Evolutionary conservation across 2,797 vertebrate genomes (phyloP).

Genomic region (Etheostoma perlongum): DNA sequence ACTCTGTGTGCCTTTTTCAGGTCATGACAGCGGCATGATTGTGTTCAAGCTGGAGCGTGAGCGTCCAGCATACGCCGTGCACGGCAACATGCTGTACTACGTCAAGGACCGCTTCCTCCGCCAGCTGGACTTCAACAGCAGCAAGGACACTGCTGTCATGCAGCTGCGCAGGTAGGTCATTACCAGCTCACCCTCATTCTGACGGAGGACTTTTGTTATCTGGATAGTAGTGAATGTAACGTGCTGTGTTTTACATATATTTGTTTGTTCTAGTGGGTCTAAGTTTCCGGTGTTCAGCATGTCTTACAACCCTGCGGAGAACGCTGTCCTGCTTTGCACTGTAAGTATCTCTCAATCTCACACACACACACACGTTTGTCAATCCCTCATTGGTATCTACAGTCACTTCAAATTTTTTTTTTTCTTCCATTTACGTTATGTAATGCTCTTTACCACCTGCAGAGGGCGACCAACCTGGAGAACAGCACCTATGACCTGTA

Average conservation of each 20-base stretch:
- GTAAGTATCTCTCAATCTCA: conserved; percentile 78
- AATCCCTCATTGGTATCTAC: neutral
- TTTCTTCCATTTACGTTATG: neutral
- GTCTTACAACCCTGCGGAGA: conserved; percentile 98
- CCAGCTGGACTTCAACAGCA: conserved; percentile 96
- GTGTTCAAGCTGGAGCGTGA: conserved; percentile 97
- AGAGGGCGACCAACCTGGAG: conserved; percentile 98
- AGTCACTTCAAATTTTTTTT: fast-evolving
- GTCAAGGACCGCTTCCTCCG: conserved; percentile 97
- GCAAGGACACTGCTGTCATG: conserved; percentile 97
- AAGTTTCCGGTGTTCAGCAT: conserved; percentile 99
- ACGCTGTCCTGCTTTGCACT: conserved; percentile 94
- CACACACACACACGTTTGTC: neutral
- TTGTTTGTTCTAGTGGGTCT: conserved; percentile 86
- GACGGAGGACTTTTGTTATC: neutral
- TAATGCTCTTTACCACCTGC: conserved; percentile 29
- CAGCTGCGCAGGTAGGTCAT: conserved; percentile 91
- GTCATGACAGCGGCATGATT: conserved; percentile 97
- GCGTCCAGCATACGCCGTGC: conserved; percentile 94
- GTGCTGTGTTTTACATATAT: neutral
- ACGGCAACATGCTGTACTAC: conserved; percentile 94
- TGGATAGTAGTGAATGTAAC: neutral
- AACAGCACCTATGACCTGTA: conserved; percentile 98
- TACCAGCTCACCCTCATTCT: neutral
- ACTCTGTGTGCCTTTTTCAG: conserved; percentile 67